phyloP scores from a whole-genome alignment of 30 jellyfish, hydroid and myxozoan species.

The Catostylus mosaicus region DNA sequence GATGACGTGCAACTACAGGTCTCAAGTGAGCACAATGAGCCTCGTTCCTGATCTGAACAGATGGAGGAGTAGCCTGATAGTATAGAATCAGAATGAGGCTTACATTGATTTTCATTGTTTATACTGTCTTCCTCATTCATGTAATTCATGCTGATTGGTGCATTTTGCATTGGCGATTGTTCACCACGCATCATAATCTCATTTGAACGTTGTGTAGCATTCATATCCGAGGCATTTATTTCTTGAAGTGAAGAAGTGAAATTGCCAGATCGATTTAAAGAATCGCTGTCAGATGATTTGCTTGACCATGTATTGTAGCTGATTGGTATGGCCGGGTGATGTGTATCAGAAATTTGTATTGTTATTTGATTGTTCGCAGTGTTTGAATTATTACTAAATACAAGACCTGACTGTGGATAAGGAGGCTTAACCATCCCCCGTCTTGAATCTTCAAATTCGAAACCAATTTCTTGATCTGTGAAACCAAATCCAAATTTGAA shows the following conservation, averaged over 20 bases:
- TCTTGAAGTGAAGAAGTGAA: conserved; percentile 29
- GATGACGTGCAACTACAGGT: conserved; percentile 60
- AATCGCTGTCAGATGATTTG: conserved; percentile 52
- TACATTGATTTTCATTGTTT: conserved; percentile 20
- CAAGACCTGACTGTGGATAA: background rate
- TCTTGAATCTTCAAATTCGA: background rate
- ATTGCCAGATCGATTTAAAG: conserved; percentile 30
- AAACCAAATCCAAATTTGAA: conserved; percentile 42
- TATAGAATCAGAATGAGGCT: conserved; percentile 61
- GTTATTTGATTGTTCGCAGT: background rate
- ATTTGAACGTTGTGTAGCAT: background rate
- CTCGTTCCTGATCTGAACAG: conserved; percentile 56
- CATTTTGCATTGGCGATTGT: background rate
- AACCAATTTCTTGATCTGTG: conserved; percentile 1
- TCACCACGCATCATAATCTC: background rate
- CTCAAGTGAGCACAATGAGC: conserved; percentile 37
- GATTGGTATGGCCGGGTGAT: conserved; percentile 42
- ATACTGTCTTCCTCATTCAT: background rate
- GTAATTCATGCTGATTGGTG: background rate
- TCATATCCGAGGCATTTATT: conserved; percentile 13
- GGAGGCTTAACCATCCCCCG: background rate
- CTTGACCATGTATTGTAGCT: conserved; percentile 61
- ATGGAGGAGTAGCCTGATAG: conserved; percentile 57
- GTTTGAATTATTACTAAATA: background rate
- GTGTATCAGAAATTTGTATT: background rate